Evolutionary conservation across 2,113 vertebrate species (phyloP).

Genomic region (Lynx canadensis): DNA sequence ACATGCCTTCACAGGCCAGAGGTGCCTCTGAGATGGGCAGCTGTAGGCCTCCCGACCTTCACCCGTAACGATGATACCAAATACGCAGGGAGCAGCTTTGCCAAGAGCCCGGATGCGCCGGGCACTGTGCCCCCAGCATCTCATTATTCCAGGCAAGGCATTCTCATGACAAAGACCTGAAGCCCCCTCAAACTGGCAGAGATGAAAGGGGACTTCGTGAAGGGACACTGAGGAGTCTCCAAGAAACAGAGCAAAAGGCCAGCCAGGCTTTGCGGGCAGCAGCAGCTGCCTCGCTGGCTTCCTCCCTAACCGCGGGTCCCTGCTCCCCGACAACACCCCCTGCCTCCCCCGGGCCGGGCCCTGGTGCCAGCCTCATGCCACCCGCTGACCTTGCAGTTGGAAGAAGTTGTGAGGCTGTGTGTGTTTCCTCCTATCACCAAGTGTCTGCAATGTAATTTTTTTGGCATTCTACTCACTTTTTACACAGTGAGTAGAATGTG

Average conservation of each 20-base stretch:
- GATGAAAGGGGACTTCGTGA: neutral
- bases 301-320: neutral
- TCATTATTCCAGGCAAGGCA: neutral
- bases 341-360: rapidly evolving
- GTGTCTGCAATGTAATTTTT: neutral
- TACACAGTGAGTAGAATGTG: neutral
- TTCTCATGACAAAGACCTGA: neutral
- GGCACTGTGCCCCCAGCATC: rapidly evolving
- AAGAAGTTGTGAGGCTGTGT: neutral
- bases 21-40: neutral
- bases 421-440: neutral
- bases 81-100: neutral
- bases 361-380: rapidly evolving
- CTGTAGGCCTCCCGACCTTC: neutral
- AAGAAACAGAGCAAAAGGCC: neutral
- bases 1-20: neutral
- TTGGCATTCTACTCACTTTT: neutral
- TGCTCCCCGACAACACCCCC: rapidly evolving
- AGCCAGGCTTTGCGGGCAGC: neutral
- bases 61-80: rapidly evolving
- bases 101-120: rapidly evolving
- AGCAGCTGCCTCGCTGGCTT: too few relatives aligned
- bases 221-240: neutral
- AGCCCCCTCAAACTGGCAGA: neutral
- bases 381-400: neutral